Evolutionary conservation across 2,113 vertebrate genomes (phyloP).

Genomic region (Gymnocephalus cernua): DNA sequence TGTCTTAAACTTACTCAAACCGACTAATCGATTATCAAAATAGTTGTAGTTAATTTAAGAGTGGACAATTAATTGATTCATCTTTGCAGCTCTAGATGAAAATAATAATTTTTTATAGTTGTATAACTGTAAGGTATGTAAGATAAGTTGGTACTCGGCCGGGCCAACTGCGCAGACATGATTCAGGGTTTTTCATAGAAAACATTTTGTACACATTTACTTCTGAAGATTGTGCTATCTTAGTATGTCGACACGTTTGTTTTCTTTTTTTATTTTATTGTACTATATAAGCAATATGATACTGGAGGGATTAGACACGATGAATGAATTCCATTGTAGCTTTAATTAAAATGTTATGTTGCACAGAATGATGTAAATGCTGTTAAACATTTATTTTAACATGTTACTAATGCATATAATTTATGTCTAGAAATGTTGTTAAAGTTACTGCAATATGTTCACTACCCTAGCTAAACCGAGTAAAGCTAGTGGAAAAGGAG

Average conservation of each 20-base stretch:
- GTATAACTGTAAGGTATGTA: background rate
- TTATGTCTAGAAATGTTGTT: background rate
- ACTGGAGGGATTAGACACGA: background rate
- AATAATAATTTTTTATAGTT: background rate
- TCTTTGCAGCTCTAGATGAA: too few relatives aligned
- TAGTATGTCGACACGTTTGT: background rate
- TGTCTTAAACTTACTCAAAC: too few relatives aligned
- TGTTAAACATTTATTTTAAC: background rate
- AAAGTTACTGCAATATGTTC: slow-evolving; percentile 20
- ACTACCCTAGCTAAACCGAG: slow-evolving; percentile 90
- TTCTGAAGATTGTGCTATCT: background rate
- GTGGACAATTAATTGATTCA: too few relatives aligned
- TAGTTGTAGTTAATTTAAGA: too few relatives aligned
- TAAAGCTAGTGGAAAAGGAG: slow-evolving; percentile 97
- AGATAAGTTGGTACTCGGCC: slow-evolving; percentile 12
- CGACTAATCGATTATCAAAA: too few relatives aligned
- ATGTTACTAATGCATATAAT: background rate
- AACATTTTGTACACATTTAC: background rate
- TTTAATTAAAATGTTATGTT: background rate
- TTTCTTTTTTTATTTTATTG: background rate
- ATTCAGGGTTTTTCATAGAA: slow-evolving; percentile 24
- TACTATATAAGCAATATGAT: background rate
- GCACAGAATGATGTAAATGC: background rate
- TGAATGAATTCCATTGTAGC: background rate
- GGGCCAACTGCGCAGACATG: background rate